Conservation (phyloP, 2,113 vertebrate species). For the Mus pahari region DNA sequence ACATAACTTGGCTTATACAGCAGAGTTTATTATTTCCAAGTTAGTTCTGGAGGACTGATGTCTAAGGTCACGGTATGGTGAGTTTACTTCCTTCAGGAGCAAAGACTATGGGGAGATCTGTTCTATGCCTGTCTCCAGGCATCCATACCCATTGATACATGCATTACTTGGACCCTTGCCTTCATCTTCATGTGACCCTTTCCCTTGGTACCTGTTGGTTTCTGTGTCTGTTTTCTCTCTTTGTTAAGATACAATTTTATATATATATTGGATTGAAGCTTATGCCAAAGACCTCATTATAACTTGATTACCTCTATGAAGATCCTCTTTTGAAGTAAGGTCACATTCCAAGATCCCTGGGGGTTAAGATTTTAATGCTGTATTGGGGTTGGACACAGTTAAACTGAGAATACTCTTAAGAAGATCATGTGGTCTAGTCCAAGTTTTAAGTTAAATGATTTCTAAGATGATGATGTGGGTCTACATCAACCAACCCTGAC, state of each 20-base stretch:
- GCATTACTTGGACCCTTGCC: background rate
- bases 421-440: background rate
- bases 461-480: background rate
- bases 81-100: background rate
- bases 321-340: background rate
- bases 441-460: background rate
- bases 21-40: background rate
- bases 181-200: background rate
- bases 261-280: too few species aligned
- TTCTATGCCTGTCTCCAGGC: background rate
- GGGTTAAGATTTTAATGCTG: background rate
- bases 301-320: background rate
- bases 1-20: background rate
- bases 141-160: background rate
- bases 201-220: background rate
- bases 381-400: background rate
- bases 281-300: background rate
- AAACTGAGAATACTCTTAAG: background rate
- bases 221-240: background rate
- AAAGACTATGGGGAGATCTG: background rate
- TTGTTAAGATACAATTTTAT: background rate
- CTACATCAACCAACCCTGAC: background rate
- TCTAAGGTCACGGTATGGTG: background rate
- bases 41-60: background rate
- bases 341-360: background rate